Base-by-base conservation (phyloP, 2,113 vertebrate genomes). In the Carassius auratus region DNA sequence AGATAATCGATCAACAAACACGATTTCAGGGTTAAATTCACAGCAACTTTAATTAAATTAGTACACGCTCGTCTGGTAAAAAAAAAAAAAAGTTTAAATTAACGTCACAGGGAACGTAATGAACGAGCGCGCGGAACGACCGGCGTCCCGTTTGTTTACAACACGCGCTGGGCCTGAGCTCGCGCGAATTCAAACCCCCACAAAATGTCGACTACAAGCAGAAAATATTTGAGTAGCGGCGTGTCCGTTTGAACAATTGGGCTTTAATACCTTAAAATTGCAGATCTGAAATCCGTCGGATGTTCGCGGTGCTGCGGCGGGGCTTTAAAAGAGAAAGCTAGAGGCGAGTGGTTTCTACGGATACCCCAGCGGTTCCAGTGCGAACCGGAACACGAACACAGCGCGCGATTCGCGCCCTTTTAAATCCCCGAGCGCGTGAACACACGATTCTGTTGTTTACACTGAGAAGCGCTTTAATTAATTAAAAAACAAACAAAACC, bases 371-470 rank as follows among this genome's bases (percentile, higher is more conserved):
- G 81, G 86, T 42, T 84, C 81, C 84, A 87, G 66, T 62, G n/a
- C 61, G 81, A 83, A 89, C 79, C 73, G 66, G 80, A 87, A 87
- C 52, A 85, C 52, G 83, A 61, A 84, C 45, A 38, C 78, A 19
- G 76, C 69, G 33, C 84, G 83, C 87, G 75, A 85, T 91, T 91
- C 93, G 93, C 93, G 93, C 92, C 92, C 93, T 92, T 91, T 94
- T 90, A 91, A 94, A 92, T 86, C 90, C 90, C 77, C 66, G 30
- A 50, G 42, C 12, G 68, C 69, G 55, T 73, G 68, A 62, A 81
- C 48, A 61, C 68, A 23, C 57, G n/a, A 85, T 90, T 45, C 87
- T 86, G 85, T 83, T 83, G 83, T 69, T 77, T 83, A 59, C 68
- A 84, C 81, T 75, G 45, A 76, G 61, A 81, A 80, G 85, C 57